Base-by-base conservation (phyloP, 2,888 invertebrate genomes). In the Drosophila anceps region DNA sequence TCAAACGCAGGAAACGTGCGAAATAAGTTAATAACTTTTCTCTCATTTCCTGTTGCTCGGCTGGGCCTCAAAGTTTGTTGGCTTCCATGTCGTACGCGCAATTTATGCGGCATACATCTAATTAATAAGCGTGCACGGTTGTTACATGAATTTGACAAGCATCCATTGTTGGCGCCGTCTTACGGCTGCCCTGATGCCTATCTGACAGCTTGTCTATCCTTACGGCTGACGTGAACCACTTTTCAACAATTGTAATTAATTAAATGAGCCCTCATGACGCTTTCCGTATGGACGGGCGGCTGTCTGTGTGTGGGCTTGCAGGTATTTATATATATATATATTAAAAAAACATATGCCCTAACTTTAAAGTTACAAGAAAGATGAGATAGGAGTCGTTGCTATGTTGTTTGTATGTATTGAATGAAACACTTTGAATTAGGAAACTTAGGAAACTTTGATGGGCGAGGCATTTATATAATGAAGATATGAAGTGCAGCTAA, bases 91-190 rank as follows among this genome's bases (percentile, higher is more conserved):
- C 82, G 82, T 70, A 74, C 85, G 57, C 70, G 67, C 82, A 79
- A 85, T 88, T 84, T 63, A 79, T 79, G 82, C 53, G 53, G 43
- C 80, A 66, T 37, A 44, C 66, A 76, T 72, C 70, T 74, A 74
- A 90, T 84, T 84, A 90, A 90, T 79, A 85, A 65, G 58, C 79
- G 51, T 44, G 67, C 60, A 41, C 35, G 48, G 29, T 55, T 31
- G 10, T 29, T 15, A 33, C 51, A 67, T 50, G 63, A 67, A 59
- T 61, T 61, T 58, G 61, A 57, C 39, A 66, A 35, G 57, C 68
- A 58, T 66, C 48, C 64, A 48, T 60, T 72, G 71, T 33, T 63
- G 20, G 31, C 51, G 69, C n/a, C 61, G 33, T 43, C 57, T 54
- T 48, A 66, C 55, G 44, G 39, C 44, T 55, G 37, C 8, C 57